Conservation (phyloP, 35 echinoderm and acorn worm genomes). For the Ptychodera flava region DNA sequence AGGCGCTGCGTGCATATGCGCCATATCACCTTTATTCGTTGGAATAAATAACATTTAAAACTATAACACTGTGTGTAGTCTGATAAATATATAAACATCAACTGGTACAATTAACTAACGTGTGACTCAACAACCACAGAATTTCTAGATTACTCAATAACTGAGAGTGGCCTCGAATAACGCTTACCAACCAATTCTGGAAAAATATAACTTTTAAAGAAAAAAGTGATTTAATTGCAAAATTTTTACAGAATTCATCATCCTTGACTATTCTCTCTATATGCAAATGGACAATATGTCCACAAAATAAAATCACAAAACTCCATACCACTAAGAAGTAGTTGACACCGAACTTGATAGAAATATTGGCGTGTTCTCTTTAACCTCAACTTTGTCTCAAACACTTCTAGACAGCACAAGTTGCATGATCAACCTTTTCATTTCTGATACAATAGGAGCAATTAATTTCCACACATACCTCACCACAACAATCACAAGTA, state of each 20-base stretch:
- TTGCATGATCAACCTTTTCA: background rate
- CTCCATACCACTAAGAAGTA: background rate
- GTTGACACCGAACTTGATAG: conserved; percentile 29
- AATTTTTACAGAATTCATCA: background rate
- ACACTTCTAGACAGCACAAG: conserved; percentile 3
- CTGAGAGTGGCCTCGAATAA: background rate
- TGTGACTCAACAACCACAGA: background rate
- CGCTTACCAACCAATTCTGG: background rate
- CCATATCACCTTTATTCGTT: too few species aligned
- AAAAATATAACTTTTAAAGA: background rate
- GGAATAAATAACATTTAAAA: too few species aligned
- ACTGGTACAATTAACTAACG: too few species aligned
- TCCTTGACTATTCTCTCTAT: conserved; percentile 8
- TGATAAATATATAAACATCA: too few species aligned
- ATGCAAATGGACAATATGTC: background rate
- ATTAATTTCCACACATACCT: conserved; percentile 17
- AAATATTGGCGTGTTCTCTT: conserved; percentile 6
- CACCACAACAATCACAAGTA: conserved; percentile 32
- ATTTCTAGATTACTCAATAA: background rate
- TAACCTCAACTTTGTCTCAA: background rate
- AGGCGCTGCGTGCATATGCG: too few species aligned
- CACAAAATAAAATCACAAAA: conserved; percentile 31
- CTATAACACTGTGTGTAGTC: too few species aligned
- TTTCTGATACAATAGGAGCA: conserved; percentile 22
- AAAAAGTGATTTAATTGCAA: background rate